These are phyloP conservation scores for Tetragonula clypearis DNA, from an alignment of 1,140 invertebrate genomes.

Conservation along the genomic window DNA sequence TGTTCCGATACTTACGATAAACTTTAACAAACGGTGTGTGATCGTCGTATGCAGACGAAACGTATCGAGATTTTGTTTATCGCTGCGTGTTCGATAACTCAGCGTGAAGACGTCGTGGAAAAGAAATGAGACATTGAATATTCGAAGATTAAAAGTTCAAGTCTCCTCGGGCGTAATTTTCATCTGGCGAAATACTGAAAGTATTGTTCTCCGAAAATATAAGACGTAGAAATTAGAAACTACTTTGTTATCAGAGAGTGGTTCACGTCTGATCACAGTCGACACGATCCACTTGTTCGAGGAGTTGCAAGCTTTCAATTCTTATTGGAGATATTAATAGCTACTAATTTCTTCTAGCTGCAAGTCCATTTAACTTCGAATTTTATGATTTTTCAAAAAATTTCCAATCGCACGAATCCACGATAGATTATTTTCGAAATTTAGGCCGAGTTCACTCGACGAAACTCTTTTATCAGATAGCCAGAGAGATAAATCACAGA, in stretches of 20 bases:
- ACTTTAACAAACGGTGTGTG: not conserved
- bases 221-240: not conserved
- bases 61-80: not conserved
- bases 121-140: not conserved
- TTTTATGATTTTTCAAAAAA: not conserved
- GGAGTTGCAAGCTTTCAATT: not conserved
- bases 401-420: not conserved
- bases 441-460: not conserved
- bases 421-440: not conserved
- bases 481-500: no score
- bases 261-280: not conserved
- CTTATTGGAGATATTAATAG: not conserved
- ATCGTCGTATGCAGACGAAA: not conserved
- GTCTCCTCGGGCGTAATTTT: not conserved
- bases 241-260: not conserved
- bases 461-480: no score
- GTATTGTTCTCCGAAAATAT: not conserved
- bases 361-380: not conserved
- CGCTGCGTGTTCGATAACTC: not conserved
- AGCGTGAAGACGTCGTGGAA: not conserved
- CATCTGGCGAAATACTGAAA: no score
- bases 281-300: not conserved
- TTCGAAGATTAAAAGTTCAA: not conserved
- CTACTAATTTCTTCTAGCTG: not conserved
- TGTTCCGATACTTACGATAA: slow-evolving; percentile 6